Base-by-base conservation (phyloP, 2,888 invertebrate genomes). In the Calephelis perditalis region DNA sequence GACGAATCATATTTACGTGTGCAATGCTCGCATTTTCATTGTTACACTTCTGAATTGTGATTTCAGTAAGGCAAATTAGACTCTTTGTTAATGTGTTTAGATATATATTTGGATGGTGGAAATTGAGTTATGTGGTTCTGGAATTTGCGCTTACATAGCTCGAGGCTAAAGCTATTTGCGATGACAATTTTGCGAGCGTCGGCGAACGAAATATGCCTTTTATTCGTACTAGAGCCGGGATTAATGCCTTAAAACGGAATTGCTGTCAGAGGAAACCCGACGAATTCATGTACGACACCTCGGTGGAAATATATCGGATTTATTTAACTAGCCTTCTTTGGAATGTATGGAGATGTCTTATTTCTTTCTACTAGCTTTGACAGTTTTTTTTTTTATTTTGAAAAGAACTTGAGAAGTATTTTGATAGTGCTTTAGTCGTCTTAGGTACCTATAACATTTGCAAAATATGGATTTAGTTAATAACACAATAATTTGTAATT, bases 201-300 rank as follows among this genome's bases (percentile, higher is more conserved):
- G 84, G 81, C 77, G 86, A 84, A 86, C 87, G 88, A 88, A 90
- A 89, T 89, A 89, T 90, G 89, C 87, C 89, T 89, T 90, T 90
- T 90, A 90, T 90, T 84, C 88, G 84, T 77, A 82, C 75, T 79
- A 76, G 83, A 82, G 82, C 77, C 81, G 82, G 89, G 84, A 90
- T 89, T 89, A 89, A 85, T 81, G 84, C 84, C 80, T 82, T 88
- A 86, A 88, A 89, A 89, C 84, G 81, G 86, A 86, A 89, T 88
- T 84, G 86, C 81, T 88, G 86, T 88, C 84, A 78, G 82, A 72
- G 71, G 81, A 62, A 55, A 56, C 40, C 47, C 46, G 58, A 63
- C 74, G 79, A 75, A 84, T 82, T 82, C 78, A 77, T 71, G 76
- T 80, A 84, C 81, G 83, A 82, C 84, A 81, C 79, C 76, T 79